Base-by-base conservation (phyloP, 35 echinoderm and acorn worm species). In the Stichopus chloronotus region DNA sequence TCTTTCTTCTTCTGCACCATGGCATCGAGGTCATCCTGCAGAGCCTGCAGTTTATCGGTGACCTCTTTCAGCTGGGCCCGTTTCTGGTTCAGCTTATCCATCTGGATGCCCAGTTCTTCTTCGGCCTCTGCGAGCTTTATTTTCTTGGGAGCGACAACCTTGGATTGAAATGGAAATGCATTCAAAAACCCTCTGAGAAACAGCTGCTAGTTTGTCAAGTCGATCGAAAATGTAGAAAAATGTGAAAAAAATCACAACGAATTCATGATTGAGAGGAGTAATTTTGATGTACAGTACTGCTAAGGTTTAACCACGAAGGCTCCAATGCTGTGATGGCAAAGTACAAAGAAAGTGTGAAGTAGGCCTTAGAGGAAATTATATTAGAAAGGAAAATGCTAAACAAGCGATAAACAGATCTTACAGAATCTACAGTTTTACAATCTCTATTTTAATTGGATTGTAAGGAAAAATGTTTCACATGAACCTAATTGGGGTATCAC, bases 1-100 rank as follows among this genome's bases (percentile, higher is more conserved):
- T 99, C 97, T 74, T 96, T 95, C 95, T 99, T 99, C 94, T 99
- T 98, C 56, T 87, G 43, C 7, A 99, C 92, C 97, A 96, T 99
- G 60, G 84, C 90, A 16, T 99, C 97, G 13, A 98, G 94, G 53
- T 99, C 87, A 60, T 99, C 97, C 53, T 99, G 96, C 14, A 96
- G 90, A 54, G 94, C 92, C 78, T 99, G 93, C 30, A 96, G 89
- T 88, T 96, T 99, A 91, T 99, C 95, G 4, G 95, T 94, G 23
- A 96, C 94, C 60, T 96, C 95, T 86, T 99, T 99, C 23, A 99
- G 92, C 90, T 99, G 95, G 63, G 95, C 97, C 69, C 95, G 91
- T 58, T 99, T 99, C 24, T 94, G 69, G 59, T 99, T 96, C 55
- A 99, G 81, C 61, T 96, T 99, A 17, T 95, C 95, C 97, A 99